Base-by-base conservation (phyloP, 2,888 invertebrate species). In the Noctua janthina region DNA sequence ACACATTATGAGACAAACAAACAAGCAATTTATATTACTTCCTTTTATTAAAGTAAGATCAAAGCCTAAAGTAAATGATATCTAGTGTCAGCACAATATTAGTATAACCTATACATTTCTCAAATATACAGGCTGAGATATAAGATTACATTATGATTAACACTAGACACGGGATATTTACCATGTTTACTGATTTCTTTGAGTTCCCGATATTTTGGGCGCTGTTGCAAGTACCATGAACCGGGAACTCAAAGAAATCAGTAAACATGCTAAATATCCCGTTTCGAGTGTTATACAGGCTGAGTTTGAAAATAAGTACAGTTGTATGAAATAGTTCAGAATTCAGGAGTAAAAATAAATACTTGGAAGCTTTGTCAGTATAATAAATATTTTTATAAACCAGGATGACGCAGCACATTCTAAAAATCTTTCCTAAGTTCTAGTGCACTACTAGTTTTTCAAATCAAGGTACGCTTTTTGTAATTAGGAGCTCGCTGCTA, bases 21-120 rank as follows among this genome's bases (percentile, higher is more conserved):
- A 74, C 7, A 51, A 82, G 39, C 39, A 35, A 11, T 20, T 51
- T 66, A 51, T 35, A 67, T 29, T n/a, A 49, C 13, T 59, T 67
- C 8, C 17, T 39, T 3, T 6, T 23, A 51, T 67, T 67, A 74
- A 81, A 74, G 5, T 43, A 46, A n/a, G 17, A 35, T n/a, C 2
- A 75, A 62, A 15, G 2, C 54, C 15, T 10, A 46, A 46, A 62
- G 46, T 69, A 83, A 81, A 81, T 59, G 7, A 56, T 80, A 70
- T 43, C 35, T 71, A 39, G 20, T n/a, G 7, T 43, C 51, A 56
- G 29, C 29, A 68, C 20, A 66, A 73, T 81, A 81, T 81, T 56
- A 79, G 49, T 73, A 46, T 66, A 82, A 59, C 35, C 20, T n/a
- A 67, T 43, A 51, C 15, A 74, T 39, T 39, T 20, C 13, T 74